phyloP scores from a whole-genome alignment of 2,113 vertebrate genomes.

The Ranitomeya variabilis region DNA sequence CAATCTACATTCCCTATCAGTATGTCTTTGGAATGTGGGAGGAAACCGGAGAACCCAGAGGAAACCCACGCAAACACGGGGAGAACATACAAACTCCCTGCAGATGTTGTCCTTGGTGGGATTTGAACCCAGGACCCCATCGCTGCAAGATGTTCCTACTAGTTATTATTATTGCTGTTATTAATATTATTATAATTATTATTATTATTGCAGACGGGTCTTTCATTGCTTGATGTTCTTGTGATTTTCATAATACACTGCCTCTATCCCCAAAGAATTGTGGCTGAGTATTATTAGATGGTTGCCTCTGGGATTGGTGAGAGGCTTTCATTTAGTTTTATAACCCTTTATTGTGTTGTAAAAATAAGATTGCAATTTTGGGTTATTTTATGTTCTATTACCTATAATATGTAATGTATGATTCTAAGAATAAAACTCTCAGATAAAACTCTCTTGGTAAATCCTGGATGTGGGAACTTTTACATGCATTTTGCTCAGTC shows the following conservation, averaged over 20 bases:
- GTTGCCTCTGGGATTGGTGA: background rate
- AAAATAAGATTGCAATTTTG: background rate
- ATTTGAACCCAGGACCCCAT: too few species aligned
- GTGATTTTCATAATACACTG: background rate
- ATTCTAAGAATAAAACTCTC: background rate
- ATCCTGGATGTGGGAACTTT: background rate
- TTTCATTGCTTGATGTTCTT: background rate
- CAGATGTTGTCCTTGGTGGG: too few species aligned
- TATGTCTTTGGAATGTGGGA: too few species aligned
- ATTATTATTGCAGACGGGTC: background rate
- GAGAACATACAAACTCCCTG: too few species aligned
- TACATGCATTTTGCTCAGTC: background rate
- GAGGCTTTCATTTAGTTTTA: background rate
- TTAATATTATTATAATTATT: background rate
- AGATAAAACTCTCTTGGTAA: background rate
- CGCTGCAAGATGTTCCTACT: too few species aligned
- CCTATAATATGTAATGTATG: background rate
- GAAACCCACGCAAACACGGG: too few species aligned
- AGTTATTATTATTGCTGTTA: too few species aligned
- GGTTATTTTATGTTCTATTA: background rate
- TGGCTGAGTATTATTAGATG: conserved; percentile 24
- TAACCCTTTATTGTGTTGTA: background rate
- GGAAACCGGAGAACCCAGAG: too few species aligned
- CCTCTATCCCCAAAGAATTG: background rate
- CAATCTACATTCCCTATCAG: too few species aligned